phyloP scores from a whole-genome alignment of 2,797 vertebrate genomes.

The Phyllotis vaccarum region DNA sequence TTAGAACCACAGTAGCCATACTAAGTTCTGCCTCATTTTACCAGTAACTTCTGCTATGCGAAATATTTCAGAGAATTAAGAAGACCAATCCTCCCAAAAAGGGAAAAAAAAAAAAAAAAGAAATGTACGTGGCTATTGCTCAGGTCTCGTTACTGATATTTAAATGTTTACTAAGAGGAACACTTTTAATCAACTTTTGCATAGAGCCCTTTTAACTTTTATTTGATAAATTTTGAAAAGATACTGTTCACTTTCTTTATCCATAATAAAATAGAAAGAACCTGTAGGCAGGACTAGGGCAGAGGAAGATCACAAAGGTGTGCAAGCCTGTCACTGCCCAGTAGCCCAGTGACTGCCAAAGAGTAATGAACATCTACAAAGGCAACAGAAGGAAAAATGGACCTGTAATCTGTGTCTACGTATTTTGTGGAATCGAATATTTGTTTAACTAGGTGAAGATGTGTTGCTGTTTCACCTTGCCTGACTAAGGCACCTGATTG shows the following conservation, averaged over 20 bases:
- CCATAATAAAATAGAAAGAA: neutral
- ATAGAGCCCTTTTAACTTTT: neutral
- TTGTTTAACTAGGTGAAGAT: neutral
- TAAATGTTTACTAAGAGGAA: slow-evolving; percentile 6
- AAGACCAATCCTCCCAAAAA: neutral
- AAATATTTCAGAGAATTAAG: neutral
- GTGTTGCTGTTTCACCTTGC: neutral
- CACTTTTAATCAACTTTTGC: neutral
- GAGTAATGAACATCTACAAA: slow-evolving; percentile 30
- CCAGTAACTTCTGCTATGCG: slow-evolving; percentile 6
- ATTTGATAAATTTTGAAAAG: neutral
- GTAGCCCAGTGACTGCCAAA: neutral
- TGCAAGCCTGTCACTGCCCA: neutral
- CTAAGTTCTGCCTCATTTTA: slow-evolving; percentile 13
- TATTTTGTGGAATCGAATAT: neutral
- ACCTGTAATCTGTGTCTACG: neutral
- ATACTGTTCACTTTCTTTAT: neutral
- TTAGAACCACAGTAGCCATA: neutral
- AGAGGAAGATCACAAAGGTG: neutral
- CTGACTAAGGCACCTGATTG: neutral
- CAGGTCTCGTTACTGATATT: neutral
- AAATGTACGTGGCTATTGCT: neutral
- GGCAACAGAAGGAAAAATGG: neutral
- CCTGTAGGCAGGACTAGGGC: neutral
- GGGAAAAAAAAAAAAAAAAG: neutral